phyloP scores from a whole-genome alignment of 2,797 vertebrate genomes.

The Toxotes lorentzi region DNA sequence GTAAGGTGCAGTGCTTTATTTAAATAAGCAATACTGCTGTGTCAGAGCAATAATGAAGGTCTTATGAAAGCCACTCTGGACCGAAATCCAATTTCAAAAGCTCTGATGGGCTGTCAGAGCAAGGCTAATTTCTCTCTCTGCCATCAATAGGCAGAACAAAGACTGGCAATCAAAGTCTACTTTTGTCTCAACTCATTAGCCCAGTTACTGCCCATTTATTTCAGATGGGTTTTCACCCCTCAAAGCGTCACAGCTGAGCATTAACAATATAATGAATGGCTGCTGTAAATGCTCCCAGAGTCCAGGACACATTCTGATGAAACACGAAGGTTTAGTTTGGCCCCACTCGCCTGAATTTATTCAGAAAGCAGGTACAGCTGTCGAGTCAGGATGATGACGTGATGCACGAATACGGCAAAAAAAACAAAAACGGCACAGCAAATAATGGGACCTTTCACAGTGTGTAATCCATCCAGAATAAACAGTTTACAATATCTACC shows the following conservation, averaged over 20 bases:
- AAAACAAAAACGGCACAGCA: constrained; percentile 9
- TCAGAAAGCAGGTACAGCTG: neutral
- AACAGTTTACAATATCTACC: neutral
- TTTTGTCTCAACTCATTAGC: constrained; percentile 63
- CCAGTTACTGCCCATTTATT: constrained; percentile 44
- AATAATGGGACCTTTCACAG: neutral
- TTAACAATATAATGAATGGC: neutral
- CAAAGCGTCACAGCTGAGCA: constrained; percentile 12
- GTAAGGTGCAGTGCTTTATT: neutral
- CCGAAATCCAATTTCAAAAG: constrained; percentile 56
- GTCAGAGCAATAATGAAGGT: constrained; percentile 22
- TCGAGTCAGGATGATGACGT: constrained; percentile 2
- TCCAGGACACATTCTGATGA: neutral
- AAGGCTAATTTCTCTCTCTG: constrained; percentile 59
- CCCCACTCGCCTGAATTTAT: neutral
- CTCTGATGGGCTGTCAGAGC: constrained; percentile 56
- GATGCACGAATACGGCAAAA: constrained; percentile 15
- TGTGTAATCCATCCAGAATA: neutral
- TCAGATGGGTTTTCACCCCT: constrained; percentile 25
- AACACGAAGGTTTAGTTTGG: neutral
- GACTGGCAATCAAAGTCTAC: constrained; percentile 60
- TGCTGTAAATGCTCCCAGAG: constrained; percentile 21
- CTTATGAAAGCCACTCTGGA: constrained; percentile 31
- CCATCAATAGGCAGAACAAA: constrained; percentile 56
- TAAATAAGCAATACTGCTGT: constrained; percentile 6